Evolutionary conservation across 2,113 vertebrate genomes (phyloP).

Genomic region (Megaceryle maxima): DNA sequence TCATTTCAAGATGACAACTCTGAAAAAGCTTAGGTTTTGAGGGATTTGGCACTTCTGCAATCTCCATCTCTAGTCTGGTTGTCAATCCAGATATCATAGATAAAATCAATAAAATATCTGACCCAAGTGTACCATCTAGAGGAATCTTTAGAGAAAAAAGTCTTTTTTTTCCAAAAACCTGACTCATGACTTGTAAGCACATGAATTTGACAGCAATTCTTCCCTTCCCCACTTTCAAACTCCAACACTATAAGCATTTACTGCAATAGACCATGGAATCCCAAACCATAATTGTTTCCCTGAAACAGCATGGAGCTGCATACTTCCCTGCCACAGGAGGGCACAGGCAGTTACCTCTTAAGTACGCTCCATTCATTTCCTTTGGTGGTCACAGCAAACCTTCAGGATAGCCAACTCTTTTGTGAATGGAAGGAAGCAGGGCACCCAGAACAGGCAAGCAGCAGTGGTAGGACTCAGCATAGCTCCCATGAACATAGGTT

Average conservation of each 20-base stretch:
- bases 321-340: background rate
- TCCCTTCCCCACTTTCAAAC: background rate
- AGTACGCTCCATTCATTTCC: rapidly evolving
- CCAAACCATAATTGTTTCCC: rapidly evolving
- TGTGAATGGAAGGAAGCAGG: background rate
- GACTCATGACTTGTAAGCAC: background rate
- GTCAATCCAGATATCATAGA: background rate
- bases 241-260: background rate
- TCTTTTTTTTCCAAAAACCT: too few species aligned
- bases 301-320: background rate
- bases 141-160: background rate
- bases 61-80: background rate
- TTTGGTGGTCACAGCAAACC: background rate
- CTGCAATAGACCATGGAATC: background rate
- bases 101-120: background rate
- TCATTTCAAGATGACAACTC: background rate
- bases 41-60: background rate
- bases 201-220: background rate
- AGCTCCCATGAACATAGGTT: rapidly evolving
- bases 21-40: background rate
- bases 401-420: background rate
- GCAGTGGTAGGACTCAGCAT: rapidly evolving
- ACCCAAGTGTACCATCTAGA: background rate
- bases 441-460: rapidly evolving
- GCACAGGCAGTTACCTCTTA: background rate